Conservation (phyloP, 37 sponge, comb jelly and placozoan genomes). For the Petrosia ficiformis region DNA sequence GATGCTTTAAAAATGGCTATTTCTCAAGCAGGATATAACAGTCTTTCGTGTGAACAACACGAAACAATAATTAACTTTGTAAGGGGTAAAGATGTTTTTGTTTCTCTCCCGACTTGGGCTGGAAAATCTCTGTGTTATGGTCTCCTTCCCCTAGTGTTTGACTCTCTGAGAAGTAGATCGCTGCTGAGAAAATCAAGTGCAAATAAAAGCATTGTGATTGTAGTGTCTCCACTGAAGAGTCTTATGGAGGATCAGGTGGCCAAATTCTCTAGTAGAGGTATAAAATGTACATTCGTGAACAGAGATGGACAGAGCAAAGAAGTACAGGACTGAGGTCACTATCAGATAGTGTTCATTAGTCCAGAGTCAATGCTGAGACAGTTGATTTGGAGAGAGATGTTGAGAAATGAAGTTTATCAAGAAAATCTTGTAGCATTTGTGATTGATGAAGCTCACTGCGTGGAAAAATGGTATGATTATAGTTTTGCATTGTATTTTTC, state of each 20-base stretch:
- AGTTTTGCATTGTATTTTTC: neutral
- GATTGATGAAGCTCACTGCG: neutral
- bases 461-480: neutral
- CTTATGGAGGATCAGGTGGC: slow-evolving; percentile 28
- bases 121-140: slow-evolving; percentile 28
- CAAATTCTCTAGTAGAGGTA: neutral
- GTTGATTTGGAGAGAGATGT: neutral
- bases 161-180: neutral
- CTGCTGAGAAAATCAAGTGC: too few relatives aligned
- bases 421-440: neutral
- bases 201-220: slow-evolving; percentile 4
- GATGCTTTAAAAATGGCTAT: too few relatives aligned
- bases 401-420: neutral
- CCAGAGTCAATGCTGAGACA: neutral
- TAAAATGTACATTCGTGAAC: slow-evolving; percentile 7
- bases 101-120: slow-evolving; percentile 19
- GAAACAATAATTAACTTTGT: slow-evolving; percentile 12
- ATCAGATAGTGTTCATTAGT: neutral
- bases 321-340: too few relatives aligned
- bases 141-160: slow-evolving; percentile 9
- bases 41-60: too few relatives aligned
- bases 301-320: neutral
- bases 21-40: too few relatives aligned
- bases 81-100: slow-evolving; percentile 24
- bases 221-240: slow-evolving; percentile 23